Evolutionary conservation across 2,113 vertebrate species (phyloP).

Genomic region (Dicrurus megarhynchus): DNA sequence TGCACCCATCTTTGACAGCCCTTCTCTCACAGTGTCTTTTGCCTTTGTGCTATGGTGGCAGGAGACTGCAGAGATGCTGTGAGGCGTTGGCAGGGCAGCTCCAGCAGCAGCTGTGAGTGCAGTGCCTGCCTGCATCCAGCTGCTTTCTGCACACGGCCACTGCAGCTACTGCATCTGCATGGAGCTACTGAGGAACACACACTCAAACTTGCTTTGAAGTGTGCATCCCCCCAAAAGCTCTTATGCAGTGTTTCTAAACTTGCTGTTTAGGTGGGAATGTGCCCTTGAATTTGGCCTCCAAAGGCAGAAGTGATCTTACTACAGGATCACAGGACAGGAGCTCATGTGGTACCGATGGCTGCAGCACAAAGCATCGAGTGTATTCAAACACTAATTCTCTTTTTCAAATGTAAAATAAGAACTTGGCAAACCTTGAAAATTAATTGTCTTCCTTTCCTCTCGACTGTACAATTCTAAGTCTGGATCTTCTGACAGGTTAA

Average conservation of each 20-base stretch:
- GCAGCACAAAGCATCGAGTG: neutral
- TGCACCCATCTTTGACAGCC: neutral
- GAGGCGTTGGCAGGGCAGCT: neutral
- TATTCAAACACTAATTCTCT: neutral
- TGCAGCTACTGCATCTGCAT: neutral
- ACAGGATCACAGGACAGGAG: neutral
- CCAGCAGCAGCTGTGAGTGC: neutral
- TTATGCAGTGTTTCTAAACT: neutral
- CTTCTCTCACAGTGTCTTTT: neutral
- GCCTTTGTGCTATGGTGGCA: neutral
- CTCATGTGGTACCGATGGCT: neutral
- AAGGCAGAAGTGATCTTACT: neutral
- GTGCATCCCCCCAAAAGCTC: neutral
- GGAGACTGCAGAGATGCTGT: neutral
- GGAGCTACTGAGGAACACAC: neutral
- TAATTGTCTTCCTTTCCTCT: neutral
- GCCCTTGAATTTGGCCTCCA: neutral
- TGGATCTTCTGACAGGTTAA: neutral
- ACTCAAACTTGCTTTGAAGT: neutral
- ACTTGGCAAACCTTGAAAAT: neutral
- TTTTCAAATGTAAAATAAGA: neutral
- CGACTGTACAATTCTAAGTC: neutral
- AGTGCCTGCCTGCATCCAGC: neutral
- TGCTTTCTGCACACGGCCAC: neutral
- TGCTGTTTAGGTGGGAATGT: neutral